Evolutionary conservation across 2,797 vertebrate genomes (phyloP).

Genomic region (Phataginus tetradactyla): DNA sequence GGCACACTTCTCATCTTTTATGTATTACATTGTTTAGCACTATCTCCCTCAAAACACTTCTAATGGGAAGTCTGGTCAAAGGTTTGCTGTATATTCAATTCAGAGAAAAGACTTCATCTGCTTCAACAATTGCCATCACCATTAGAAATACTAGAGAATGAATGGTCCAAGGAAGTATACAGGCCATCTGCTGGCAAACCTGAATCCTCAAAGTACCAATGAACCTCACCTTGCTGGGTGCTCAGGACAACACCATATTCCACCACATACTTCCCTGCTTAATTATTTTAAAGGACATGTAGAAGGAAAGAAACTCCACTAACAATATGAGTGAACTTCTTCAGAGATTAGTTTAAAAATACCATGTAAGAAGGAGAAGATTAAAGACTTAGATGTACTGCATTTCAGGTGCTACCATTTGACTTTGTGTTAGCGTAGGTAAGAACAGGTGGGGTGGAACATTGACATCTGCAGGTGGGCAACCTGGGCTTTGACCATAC

Average conservation of each 20-base stretch:
- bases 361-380: neutral
- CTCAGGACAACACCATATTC: neutral
- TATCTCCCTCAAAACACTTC: neutral
- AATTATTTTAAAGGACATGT: constrained; percentile 9
- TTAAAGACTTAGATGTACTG: neutral
- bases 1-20: neutral
- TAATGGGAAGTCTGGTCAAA: neutral
- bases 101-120: neutral
- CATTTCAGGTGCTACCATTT: neutral
- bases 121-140: neutral
- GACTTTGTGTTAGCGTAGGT: neutral
- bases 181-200: neutral
- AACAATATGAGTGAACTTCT: constrained; percentile 3
- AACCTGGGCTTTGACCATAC: neutral
- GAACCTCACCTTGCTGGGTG: neutral
- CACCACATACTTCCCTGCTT: neutral
- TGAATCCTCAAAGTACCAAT: neutral
- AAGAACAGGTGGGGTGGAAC: neutral
- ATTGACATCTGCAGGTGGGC: neutral
- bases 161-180: neutral
- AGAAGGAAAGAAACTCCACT: neutral
- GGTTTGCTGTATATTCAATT: constrained; percentile 20
- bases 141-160: neutral
- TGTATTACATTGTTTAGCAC: neutral
- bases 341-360: neutral